Conservation (phyloP, 2,113 vertebrate genomes). For the Oncorhynchus gorbuscha region DNA sequence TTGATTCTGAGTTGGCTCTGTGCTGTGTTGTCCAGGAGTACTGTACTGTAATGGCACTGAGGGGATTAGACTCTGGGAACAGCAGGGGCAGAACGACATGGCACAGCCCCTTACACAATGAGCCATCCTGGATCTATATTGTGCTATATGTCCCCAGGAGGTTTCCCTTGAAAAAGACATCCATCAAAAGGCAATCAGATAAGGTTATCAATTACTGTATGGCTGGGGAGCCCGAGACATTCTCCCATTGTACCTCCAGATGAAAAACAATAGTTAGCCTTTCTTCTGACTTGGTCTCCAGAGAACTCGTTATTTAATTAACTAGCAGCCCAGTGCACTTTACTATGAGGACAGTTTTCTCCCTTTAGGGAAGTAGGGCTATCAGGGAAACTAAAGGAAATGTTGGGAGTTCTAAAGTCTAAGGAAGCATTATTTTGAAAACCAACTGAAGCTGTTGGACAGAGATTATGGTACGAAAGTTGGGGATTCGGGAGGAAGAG, state of each 20-base stretch:
- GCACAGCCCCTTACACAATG: not conserved
- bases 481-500: too few species aligned
- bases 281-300: conserved; percentile 15
- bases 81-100: not conserved
- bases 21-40: too few species aligned
- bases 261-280: too few species aligned
- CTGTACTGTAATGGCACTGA: not conserved
- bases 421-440: not conserved
- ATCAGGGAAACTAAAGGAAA: not conserved
- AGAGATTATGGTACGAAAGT: too few species aligned
- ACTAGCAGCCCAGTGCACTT: conserved; percentile 19
- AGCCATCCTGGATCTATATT: conserved; percentile 23
- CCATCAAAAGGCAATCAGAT: conserved; percentile 43
- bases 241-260: conserved; percentile 24
- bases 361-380: not conserved
- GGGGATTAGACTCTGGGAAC: not conserved
- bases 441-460: too few species aligned
- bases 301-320: conserved; percentile 54
- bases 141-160: conserved; percentile 25
- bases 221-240: conserved; percentile 16
- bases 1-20: too few species aligned
- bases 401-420: not conserved
- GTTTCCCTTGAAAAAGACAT: conserved; percentile 39
- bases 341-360: conserved; percentile 18
- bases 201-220: conserved; percentile 33